phyloP scores from a whole-genome alignment of 2,888 invertebrate genomes.

The Chirona hameri region DNA sequence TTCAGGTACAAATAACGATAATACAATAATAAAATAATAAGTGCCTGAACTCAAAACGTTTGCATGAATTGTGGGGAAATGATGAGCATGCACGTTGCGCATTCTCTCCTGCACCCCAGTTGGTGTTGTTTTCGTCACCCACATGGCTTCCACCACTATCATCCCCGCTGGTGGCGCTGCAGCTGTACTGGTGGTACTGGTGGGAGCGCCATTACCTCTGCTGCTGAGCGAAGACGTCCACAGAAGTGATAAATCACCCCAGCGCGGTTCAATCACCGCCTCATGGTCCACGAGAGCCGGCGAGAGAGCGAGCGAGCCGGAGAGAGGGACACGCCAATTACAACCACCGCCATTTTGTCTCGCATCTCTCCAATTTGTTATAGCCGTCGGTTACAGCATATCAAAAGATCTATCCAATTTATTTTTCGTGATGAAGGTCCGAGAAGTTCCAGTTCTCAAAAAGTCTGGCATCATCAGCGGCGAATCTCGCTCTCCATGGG shows the following conservation, averaged over 20 bases:
- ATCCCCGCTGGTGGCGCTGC: no score
- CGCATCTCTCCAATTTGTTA: slow-evolving; percentile 13
- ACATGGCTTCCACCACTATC: no score
- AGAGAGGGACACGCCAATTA: not conserved
- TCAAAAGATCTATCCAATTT: slow-evolving; percentile 27
- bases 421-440: slow-evolving; percentile 24
- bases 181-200: no score
- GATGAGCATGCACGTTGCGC: no score
- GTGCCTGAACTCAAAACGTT: no score
- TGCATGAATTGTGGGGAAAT: no score
- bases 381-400: slow-evolving; percentile 25
- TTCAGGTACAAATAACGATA: no score
- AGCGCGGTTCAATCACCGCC: not conserved
- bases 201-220: not conserved
- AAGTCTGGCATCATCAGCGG: not conserved
- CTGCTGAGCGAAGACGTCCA: no score
- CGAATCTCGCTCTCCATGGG: not conserved
- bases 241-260: not conserved
- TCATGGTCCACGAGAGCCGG: not conserved
- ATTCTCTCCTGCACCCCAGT: no score
- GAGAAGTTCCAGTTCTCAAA: slow-evolving; percentile 28
- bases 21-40: no score
- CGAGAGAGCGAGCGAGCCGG: no score
- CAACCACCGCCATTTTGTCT: not conserved
- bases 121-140: no score